Conservation (phyloP, 2,113 vertebrate species). For the Vulpes ferrilata region DNA sequence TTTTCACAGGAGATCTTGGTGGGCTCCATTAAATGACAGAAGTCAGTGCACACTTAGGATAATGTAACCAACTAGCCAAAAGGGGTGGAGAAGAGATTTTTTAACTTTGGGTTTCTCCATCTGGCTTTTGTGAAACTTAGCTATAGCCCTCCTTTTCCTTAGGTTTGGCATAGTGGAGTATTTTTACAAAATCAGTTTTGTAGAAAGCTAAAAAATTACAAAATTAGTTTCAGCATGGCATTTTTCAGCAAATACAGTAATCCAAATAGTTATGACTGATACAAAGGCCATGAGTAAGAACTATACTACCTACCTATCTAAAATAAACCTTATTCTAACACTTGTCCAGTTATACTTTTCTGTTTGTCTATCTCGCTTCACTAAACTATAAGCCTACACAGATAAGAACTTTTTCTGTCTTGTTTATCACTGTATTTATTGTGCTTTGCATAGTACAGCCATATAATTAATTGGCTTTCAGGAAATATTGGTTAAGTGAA, state of each 20-base stretch:
- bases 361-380: background rate
- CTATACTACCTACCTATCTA: background rate
- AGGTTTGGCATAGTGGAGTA: background rate
- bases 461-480: background rate
- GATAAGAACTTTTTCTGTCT: background rate
- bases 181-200: background rate
- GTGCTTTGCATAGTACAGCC: background rate
- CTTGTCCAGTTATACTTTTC: background rate
- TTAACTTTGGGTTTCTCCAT: background rate
- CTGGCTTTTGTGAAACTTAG: background rate
- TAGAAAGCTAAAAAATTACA: background rate
- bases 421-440: background rate
- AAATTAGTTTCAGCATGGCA: background rate
- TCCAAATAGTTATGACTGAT: background rate
- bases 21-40: background rate
- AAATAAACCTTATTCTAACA: background rate
- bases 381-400: background rate
- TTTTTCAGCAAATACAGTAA: background rate
- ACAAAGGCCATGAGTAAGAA: background rate
- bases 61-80: background rate
- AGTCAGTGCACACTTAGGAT: background rate
- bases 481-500: background rate
- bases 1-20: background rate
- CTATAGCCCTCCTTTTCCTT: background rate
- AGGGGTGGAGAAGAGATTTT: background rate